Evolutionary conservation across 2,888 invertebrate genomes (phyloP).

Genomic region (Flexamia atlantica): DNA sequence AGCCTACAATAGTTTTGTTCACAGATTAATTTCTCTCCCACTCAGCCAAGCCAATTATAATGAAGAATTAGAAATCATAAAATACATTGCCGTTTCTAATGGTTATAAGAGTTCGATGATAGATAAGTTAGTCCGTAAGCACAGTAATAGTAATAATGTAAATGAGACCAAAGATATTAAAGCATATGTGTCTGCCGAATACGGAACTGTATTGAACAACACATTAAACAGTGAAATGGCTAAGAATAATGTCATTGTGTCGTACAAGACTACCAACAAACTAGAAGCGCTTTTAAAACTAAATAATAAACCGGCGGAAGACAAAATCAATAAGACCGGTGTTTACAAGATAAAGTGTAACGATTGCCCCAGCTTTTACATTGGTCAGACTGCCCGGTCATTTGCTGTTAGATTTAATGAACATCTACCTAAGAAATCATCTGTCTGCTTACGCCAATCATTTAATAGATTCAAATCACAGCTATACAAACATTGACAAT

Average conservation of each 20-base stretch:
- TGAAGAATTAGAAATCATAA: not conserved
- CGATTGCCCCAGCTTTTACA: not conserved
- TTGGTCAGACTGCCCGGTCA: not conserved
- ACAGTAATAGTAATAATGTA: not conserved
- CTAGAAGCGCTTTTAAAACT: no score
- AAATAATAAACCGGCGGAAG: not conserved
- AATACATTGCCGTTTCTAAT: not conserved
- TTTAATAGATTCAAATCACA: not conserved
- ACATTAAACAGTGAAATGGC: not conserved
- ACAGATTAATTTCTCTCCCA: not conserved
- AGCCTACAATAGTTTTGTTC: not conserved
- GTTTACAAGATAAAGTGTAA: constrained; percentile 1
- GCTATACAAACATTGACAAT: not conserved
- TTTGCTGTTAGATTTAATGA: not conserved
- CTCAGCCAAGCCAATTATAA: not conserved
- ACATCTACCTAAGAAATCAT: constrained; percentile 15
- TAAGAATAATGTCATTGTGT: not conserved
- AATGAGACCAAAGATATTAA: not conserved
- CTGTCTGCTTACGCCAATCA: constrained; percentile 27
- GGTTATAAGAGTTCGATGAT: not conserved
- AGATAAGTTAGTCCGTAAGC: not conserved
- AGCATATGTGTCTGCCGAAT: not conserved
- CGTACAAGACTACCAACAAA: no score
- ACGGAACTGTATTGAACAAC: not conserved
- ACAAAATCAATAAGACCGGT: not conserved